A percentile compares a stretch with the other conserved stretches of the same genome.
These are phyloP conservation scores for Mastigias papua DNA, from an alignment of 30 jellyfish, hydroid and myxozoan genomes.

Conservation along the genomic window DNA sequence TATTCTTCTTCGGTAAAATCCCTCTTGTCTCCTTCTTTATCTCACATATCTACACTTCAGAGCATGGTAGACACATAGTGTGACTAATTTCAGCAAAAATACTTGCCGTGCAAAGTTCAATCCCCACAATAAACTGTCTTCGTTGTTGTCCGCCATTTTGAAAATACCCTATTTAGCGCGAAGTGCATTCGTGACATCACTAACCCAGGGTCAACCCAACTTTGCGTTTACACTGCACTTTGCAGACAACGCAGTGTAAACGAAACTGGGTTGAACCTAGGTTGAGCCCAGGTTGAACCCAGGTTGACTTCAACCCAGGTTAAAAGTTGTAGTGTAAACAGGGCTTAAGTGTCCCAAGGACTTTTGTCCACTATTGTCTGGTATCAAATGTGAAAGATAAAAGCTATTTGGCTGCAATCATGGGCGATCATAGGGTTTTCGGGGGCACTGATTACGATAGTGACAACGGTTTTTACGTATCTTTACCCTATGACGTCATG, in stretches of 20 bases:
- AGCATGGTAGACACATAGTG: background rate
- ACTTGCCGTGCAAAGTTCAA: conserved; percentile 4
- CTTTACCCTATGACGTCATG: too few species aligned
- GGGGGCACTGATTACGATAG: too few species aligned
- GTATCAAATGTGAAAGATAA: too few species aligned
- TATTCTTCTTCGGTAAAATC: background rate
- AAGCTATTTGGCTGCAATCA: too few species aligned
- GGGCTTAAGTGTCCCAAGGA: too few species aligned
- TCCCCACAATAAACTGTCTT: conserved; percentile 37
- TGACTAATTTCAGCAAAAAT: background rate
- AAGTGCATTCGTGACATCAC: conserved; percentile 63
- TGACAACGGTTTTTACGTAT: too few species aligned
- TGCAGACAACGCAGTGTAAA: conserved; percentile 24
- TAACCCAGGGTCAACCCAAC: conserved; percentile 52
- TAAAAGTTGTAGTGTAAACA: conserved; percentile 42
- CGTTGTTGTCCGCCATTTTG: conserved; percentile 39
- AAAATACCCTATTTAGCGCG: conserved; percentile 1
- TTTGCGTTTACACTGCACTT: conserved; percentile 52
- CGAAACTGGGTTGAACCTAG: conserved; percentile 61
- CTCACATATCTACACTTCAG: background rate
- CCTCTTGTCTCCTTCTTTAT: background rate
- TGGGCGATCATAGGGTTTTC: too few species aligned
- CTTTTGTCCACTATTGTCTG: too few species aligned
- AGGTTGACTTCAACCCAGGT: conserved; percentile 39
- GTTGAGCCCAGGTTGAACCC: conserved; percentile 61